Percentiles rank a stretch among this genome's conserved stretches.
phyloP scores from a whole-genome alignment of 1,140 invertebrate genomes.

The Drosophila chauvacae region DNA sequence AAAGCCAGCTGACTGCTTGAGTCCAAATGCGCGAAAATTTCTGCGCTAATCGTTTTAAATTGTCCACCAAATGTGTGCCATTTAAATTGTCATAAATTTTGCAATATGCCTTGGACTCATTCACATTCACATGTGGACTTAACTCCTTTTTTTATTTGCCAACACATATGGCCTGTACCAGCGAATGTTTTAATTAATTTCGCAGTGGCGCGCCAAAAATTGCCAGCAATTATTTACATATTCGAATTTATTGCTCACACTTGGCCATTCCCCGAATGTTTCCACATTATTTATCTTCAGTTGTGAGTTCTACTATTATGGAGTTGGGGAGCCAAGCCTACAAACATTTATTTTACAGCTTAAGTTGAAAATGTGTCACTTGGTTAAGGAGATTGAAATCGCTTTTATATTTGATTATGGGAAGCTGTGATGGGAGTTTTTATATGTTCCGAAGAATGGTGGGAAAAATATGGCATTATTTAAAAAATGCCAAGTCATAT shows the following conservation, averaged over 20 bases:
- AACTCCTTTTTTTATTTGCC: constrained; percentile 37
- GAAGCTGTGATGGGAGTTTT: not conserved
- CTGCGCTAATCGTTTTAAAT: constrained; percentile 77
- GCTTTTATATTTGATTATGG: not conserved
- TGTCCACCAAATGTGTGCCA: constrained; percentile 77
- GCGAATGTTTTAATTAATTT: constrained; percentile 77
- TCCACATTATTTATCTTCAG: constrained; percentile 37
- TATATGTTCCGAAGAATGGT: too few species aligned
- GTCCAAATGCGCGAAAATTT: constrained; percentile 75
- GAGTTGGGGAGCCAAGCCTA: constrained; percentile 1
- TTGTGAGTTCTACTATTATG: constrained; percentile 37
- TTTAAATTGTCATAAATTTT: constrained; percentile 83
- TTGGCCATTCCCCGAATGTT: constrained; percentile 54
- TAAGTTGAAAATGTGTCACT: constrained; percentile 11
- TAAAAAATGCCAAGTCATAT: too few species aligned
- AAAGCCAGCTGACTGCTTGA: constrained; percentile 54
- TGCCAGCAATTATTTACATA: constrained; percentile 75
- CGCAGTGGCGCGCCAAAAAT: constrained; percentile 49
- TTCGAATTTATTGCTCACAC: constrained; percentile 63
- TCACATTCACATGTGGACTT: constrained; percentile 25
- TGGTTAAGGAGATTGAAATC: constrained; percentile 4
- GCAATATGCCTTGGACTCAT: constrained; percentile 40
- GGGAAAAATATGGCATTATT: not conserved
- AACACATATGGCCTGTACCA: constrained; percentile 23
- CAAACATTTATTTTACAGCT: constrained; percentile 17